Evolutionary conservation across 2,888 invertebrate genomes (phyloP).

Genomic region (Drosophila prostipennis): DNA sequence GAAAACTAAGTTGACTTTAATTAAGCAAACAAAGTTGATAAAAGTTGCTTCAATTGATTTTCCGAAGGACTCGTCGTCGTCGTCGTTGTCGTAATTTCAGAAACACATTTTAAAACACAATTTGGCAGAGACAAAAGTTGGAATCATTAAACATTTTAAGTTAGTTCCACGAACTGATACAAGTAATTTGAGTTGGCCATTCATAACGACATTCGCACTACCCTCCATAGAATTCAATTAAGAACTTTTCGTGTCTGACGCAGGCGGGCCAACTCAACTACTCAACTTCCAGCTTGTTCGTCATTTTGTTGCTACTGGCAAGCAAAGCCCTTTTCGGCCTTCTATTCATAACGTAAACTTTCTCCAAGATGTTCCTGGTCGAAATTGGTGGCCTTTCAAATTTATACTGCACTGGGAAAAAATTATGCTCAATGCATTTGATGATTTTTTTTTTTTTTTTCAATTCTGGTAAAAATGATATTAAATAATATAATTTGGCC

Average conservation of each 20-base stretch:
- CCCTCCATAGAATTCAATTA: slow-evolving; percentile 72
- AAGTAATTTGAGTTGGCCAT: slow-evolving; percentile 52
- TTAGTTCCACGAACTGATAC: slow-evolving; percentile 42
- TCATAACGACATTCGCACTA: slow-evolving; percentile 62
- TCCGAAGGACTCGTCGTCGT: slow-evolving; percentile 1
- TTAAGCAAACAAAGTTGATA: slow-evolving; percentile 27
- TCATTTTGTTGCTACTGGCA: slow-evolving; percentile 51
- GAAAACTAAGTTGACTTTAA: slow-evolving; percentile 46
- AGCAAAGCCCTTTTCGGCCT: slow-evolving; percentile 15
- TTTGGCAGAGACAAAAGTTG: slow-evolving; percentile 28
- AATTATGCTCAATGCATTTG: no score
- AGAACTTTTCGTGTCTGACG: slow-evolving; percentile 60
- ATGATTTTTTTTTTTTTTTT: no score
- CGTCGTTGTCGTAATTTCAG: slow-evolving; percentile 17
- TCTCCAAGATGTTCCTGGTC: slow-evolving; percentile 25
- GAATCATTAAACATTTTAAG: slow-evolving; percentile 53
- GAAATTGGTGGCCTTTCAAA: slow-evolving; percentile 13
- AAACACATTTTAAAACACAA: slow-evolving; percentile 30
- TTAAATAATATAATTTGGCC: no score
- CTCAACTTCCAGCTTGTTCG: slow-evolving; percentile 43
- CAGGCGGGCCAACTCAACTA: slow-evolving; percentile 16
- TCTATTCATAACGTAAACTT: slow-evolving; percentile 29
- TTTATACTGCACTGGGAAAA: neutral
- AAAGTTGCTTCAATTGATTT: slow-evolving; percentile 33
- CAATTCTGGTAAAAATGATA: no score